Base-by-base conservation (phyloP, 2,797 vertebrate species). In the Poecile montanus region DNA sequence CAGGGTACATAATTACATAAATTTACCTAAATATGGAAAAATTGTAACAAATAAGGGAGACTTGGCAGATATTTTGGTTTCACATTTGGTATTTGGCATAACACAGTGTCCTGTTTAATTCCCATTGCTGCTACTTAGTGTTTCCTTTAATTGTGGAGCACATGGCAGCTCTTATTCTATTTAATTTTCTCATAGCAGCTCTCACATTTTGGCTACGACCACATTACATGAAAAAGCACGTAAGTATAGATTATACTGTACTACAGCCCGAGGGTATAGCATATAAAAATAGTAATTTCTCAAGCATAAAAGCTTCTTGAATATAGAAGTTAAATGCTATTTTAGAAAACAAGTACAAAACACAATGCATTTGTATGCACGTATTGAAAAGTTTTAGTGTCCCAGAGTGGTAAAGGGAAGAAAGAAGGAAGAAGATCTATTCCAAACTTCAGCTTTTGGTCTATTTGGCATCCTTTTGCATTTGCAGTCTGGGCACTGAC, bases 91-190 rank as follows among this genome's bases (percentile, higher is more conserved):
- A 97, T 98, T 95, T 97, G 97, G 97, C 97, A 97, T 95, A 36
- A 94, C 84, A 70, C 18, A 38, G 91, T 97, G 98, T 98, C 98
- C 98, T 97, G 98, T 98, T 97, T 98, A 97, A 98, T 98, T 98
- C 98, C 98, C 96, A 98, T 97, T 98, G 98, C 98, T 98, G 98
- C 98, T 98, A 96, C 94, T 97, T 98, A 98, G 98, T 98, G 98
- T 98, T 99, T 98, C 97, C 98, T 98, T 98, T 98, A 98, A 98
- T 98, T 98, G 98, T 95, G 91, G 97, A 97, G 97, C 98, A 95
- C 98, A 98, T 97, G 98, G 98, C 92, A 96, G 98, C 97, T 98
- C 97, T 98, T 95, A 95, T 96, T 97, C 96, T 95, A 88, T 97
- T 97, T 97, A 97, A 97, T 97, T 98, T 98, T 97, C 96, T 97